Evolutionary conservation across 2,113 vertebrate genomes (phyloP), one percentile per base, ranked within the genome.

Genomic region (Dinomys branickii): DNA sequence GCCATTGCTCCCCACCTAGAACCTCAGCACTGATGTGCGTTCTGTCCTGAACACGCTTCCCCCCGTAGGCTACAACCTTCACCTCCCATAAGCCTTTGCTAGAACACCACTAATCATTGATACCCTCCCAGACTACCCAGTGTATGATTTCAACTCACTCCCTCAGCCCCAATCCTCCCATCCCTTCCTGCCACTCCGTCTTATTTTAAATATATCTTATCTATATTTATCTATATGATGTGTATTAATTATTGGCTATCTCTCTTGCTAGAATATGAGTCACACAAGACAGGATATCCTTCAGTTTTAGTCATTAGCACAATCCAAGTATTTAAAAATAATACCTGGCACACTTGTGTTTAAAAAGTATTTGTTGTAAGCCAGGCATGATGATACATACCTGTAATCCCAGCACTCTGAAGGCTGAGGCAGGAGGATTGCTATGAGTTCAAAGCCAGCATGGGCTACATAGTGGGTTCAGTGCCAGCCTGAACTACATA

Each of bases 1-100:
- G 61, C 22, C 9, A 1, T 6, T 50, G 9, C n/a, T 87, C 35
- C 54, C 65, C 22, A 1, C 0, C 4, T 3, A 38, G 5, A 4
- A 30, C 41, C 20, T 52, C 6, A 5, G 24, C 28, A 9, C 28
- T 7, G 24, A 5, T 2, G 22, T 24, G 33, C 4, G 44, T 7
- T 88, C 58, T 22, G 61, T 38, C 41, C 69, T 30, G 24, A 67
- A 69, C 50, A 35, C 0, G 11, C 28, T 4, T 26, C 35, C 1
- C 8, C 16, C 83, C 47, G 5, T 20, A 65, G 30, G 38, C 71
- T 69, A 17, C 86, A 92, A 47, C 24, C 44, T n/a, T 63, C 7
- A n/a, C 52, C 35, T 88, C 88, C 28, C 30, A 26, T 35, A 52
- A 35, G 20, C 50, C 41, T 14, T 94, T 28, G 28, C 26, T 20